phyloP scores from a whole-genome alignment of 2,797 vertebrate species.

The Petrocephalus schoutedeni region DNA sequence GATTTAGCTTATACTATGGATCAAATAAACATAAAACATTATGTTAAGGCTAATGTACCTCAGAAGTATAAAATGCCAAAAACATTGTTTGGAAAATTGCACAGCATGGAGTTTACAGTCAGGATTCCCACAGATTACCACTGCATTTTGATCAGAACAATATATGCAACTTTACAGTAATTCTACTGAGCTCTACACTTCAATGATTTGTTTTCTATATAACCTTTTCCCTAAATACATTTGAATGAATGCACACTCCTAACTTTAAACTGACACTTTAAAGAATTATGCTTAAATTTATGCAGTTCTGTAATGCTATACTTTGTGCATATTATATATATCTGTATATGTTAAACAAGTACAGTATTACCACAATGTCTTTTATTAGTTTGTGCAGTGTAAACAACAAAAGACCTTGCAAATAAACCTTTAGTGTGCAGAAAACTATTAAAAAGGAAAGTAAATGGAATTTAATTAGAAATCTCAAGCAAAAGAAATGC shows the following conservation, averaged over 20 bases:
- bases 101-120: neutral
- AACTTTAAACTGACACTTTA: too few relatives aligned
- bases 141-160: neutral
- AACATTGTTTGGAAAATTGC: neutral
- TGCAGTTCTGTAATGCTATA: neutral
- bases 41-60: constrained; percentile 23
- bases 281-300: neutral
- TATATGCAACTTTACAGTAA: neutral
- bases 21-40: constrained; percentile 62
- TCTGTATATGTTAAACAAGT: neutral
- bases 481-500: constrained; percentile 40
- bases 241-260: too few relatives aligned
- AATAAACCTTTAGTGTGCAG: neutral
- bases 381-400: neutral
- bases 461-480: constrained; percentile 27
- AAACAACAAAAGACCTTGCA: neutral
- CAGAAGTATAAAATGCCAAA: neutral
- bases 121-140: neutral
- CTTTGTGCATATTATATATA: neutral
- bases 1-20: constrained; percentile 64
- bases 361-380: neutral
- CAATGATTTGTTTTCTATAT: neutral
- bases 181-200: neutral
- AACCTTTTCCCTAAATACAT: too few relatives aligned
- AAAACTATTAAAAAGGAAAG: constrained; percentile 5